Base-by-base conservation (phyloP, 2,113 vertebrate species). In the Ptilonorhynchus violaceus region DNA sequence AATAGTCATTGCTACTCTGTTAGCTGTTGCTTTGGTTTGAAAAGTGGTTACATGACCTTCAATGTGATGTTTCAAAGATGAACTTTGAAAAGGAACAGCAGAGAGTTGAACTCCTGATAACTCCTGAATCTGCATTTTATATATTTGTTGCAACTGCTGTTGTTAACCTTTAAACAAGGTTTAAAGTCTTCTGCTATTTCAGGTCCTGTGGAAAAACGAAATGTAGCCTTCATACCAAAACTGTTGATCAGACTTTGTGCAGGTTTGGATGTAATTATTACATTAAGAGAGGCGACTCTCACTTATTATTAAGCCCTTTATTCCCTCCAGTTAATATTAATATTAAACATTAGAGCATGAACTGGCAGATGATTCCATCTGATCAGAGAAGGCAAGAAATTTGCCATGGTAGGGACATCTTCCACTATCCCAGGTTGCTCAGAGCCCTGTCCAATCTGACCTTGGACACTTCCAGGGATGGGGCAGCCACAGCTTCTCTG, bases 111-210 rank as follows among this genome's bases (percentile, higher is more conserved):
- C 84, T 88, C 39, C 39, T 66, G 85, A 49, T 56, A 72, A 68
- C n/a, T 95, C 64, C 93, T 95, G 96, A 94, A 79, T 81, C 68
- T 85, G 95, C 88, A 39, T 93, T 96, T 95, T 95, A 56, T 80
- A 27, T 35, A 60, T 74, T 74, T 86, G 78, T 46, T 89, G 89
- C 88, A 90, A 85, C 52, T 77, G 14, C 79, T 88, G 41, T 18
- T 87, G 70, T 95, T 97, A 92, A 96, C 95, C 92, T 96, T 96
- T 96, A 89, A 92, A 91, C 92, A n/a, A 83, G 25, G 96, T 96
- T 96, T 96, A 95, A 97, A 96, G 96, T 96, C 82, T 95, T 87
- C 37, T 79, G 10, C 39, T 64, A 0, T 37, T 47, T 47, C 64
- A 86, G 47, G 25, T 41, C 79, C 64, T 89, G 44, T 83, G 73